A percentile compares a stretch with the other conserved stretches of the same genome.
phyloP scores from a whole-genome alignment of 2,888 invertebrate genomes.

The Strigamia maritima region DNA sequence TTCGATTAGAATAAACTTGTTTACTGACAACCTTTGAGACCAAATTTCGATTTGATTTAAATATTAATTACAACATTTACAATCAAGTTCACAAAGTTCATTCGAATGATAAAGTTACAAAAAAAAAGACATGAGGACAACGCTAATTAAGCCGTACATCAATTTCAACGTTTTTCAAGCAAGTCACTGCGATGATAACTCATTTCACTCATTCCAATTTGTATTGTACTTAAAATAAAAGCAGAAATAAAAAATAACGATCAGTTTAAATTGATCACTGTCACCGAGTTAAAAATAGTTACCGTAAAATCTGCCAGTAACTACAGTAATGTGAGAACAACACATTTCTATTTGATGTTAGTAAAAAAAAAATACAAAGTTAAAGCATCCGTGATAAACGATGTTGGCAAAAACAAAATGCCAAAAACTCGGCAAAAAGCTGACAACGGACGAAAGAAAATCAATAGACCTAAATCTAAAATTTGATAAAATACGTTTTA shows the following conservation, averaged over 20 bases:
- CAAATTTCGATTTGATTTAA: constrained; percentile 19
- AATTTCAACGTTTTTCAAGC: not conserved
- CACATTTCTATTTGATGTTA: not conserved
- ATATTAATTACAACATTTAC: not conserved
- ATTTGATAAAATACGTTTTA: too few relatives aligned
- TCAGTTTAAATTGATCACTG: not conserved
- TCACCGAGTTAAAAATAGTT: not conserved
- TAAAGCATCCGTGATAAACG: not conserved
- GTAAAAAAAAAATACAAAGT: not conserved
- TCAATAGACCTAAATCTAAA: too few relatives aligned
- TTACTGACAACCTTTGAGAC: not conserved
- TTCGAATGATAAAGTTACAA: not conserved
- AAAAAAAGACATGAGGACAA: not conserved
- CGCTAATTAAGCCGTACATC: not conserved
- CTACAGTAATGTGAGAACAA: not conserved
- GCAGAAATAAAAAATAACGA: not conserved
- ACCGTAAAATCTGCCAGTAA: not conserved
- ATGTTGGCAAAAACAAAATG: not conserved
- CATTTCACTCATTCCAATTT: not conserved
- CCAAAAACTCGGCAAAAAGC: not conserved
- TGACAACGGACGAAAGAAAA: not conserved
- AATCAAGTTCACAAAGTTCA: constrained; percentile 9
- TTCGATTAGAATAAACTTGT: constrained; percentile 22
- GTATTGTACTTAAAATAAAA: not conserved
- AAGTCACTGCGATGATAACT: not conserved